Evolutionary conservation across 53 echinoderm and acorn worm genomes (phyloP).

Genomic region (Echinarachnius parma): DNA sequence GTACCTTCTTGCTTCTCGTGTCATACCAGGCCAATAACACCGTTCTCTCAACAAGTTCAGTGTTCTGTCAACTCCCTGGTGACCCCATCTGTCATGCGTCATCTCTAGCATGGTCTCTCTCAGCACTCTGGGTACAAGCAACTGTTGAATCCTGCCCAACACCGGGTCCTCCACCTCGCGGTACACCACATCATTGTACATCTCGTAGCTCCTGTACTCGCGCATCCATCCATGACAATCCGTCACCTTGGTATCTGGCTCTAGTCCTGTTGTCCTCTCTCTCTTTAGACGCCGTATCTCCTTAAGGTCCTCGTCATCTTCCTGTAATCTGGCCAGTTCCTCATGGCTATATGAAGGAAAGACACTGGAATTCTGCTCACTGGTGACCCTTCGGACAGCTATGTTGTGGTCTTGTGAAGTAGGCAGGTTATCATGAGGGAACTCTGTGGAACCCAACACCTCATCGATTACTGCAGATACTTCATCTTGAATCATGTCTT

Average conservation of each 20-base stretch:
- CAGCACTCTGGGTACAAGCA: slow-evolving; percentile 36
- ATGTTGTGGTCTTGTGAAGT: too few species aligned
- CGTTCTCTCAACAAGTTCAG: slow-evolving; percentile 16
- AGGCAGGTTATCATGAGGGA: too few species aligned
- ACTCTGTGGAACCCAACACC: too few species aligned
- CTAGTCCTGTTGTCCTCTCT: slow-evolving; percentile 47
- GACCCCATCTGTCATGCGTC: slow-evolving; percentile 52
- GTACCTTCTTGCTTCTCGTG: slow-evolving; percentile 4
- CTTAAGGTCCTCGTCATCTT: slow-evolving; percentile 31
- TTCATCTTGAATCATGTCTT: too few species aligned
- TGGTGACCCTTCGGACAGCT: too few species aligned
- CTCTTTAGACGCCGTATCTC: slow-evolving; percentile 30
- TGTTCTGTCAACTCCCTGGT: slow-evolving; percentile 48
- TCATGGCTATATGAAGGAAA: slow-evolving; percentile 58
- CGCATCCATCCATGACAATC: slow-evolving; percentile 30
- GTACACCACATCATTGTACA: slow-evolving; percentile 22
- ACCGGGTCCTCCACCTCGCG: slow-evolving; percentile 18
- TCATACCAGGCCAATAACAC: slow-evolving; percentile 48
- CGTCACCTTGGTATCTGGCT: neutral
- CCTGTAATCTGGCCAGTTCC: slow-evolving; percentile 49
- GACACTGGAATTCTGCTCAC: too few species aligned
- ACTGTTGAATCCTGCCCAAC: slow-evolving; percentile 22
- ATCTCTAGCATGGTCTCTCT: slow-evolving; percentile 22
- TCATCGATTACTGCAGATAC: too few species aligned
- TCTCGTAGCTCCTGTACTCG: slow-evolving; percentile 8